Base-by-base conservation (phyloP, 2,113 vertebrate species). In the Empidonax traillii region DNA sequence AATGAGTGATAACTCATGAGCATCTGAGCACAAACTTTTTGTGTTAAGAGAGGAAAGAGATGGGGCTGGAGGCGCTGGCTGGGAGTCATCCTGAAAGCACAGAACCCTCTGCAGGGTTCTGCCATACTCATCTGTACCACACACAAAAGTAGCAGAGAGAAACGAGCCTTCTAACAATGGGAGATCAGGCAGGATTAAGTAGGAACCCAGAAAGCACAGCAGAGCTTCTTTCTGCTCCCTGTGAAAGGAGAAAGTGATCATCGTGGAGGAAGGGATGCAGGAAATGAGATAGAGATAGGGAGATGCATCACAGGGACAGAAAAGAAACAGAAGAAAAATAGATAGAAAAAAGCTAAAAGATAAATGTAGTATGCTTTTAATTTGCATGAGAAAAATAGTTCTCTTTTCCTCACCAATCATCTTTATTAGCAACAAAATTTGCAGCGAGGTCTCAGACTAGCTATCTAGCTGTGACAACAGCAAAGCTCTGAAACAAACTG, bases 341-440 rank as follows among this genome's bases (percentile, higher is more conserved):
- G 51, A 71, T 20, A 68, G 73, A 74, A 89, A 96, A 87, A 85
- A 1, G 11, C 30, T 59, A 86, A 83, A 89, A 72, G 80, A 94
- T 41, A 92, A 86, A 90, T 93, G 77, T 43, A 92, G 65, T 84
- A 55, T 65, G 56, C 37, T 86, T 95, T 88, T 78, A 89, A 95
- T 94, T 87, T 96, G 72, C 86, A 93, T 87, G 51, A 83, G 89
- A 93, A 95, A 88, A 91, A 90, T 78, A 88, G 86, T 81, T 75
- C 43, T 84, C 80, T 89, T 85, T 92, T 87, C 61, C 69, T 17
- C 73, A 96, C 76, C 31, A 10, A 94, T 95, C 90, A 87, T 88
- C 78, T 92, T 96, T 96, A 96, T 94, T 93, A 96, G 72, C 90
- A 94, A 83, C 72, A 66, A 90, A 94, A 96, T 73, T 80, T 94